Evolutionary conservation across 2,888 invertebrate species (phyloP), one percentile per base, ranked within the genome.

Genomic region (Acanthosepion lycidas): DNA sequence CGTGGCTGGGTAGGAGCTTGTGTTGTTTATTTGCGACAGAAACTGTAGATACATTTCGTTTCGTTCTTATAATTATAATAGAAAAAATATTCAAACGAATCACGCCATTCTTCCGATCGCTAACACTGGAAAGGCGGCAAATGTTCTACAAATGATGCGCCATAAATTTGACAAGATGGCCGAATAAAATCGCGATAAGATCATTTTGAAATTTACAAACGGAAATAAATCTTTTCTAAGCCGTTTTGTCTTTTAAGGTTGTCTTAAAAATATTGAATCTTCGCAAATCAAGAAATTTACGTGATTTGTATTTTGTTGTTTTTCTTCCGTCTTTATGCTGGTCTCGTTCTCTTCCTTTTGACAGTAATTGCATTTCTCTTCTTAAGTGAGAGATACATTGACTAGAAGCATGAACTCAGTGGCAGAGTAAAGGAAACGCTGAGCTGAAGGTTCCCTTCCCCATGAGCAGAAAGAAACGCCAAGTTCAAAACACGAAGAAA

Each of bases 121-220:
- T 12, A 6, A 12, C 6, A n/a, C 78, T n/a, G 78, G n/a, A 78
- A 78, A n/a, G 78, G 78, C 78, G 78, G 78, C n/a, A 78, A 28
- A 78, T 18, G 8, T 18, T n/a, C n/a, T n/a, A 78, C 78, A 78
- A 78, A 78, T 78, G 28, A 78, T n/a, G 28, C n/a, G 78, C 78
- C 78, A 78, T 78, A 78, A 78, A 78, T 78, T 28, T 78, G 78
- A 92, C 92, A 92, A 92, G 92, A 92, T 92, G 92, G 92, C 48
- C 48, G 92, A 78, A 92, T 51, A 33, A 92, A 92, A 28, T 9
- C 9, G 26, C 42, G 92, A 92, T 92, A 92, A 92, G 92, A 92
- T 48, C 48, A 92, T 92, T 92, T 42, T 92, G 42, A 28, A 92
- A 92, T 92, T 92, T 49, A 92, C 28, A 92, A 92, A 49, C 92